Conservation (phyloP, 1,140 invertebrate genomes). For the Drosophila leontia region DNA sequence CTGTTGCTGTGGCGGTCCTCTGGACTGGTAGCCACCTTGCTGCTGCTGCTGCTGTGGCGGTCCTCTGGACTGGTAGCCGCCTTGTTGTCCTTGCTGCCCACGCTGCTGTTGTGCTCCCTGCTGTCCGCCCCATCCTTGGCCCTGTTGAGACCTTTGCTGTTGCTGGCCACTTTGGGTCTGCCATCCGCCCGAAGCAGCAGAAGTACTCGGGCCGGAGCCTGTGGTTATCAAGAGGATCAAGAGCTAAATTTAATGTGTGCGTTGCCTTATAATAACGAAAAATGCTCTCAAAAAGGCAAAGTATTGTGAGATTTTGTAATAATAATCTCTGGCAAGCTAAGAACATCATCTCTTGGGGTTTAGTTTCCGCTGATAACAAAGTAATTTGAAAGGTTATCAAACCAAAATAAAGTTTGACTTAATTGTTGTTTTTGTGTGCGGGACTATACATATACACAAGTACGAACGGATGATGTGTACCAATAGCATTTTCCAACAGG, state of each 20-base stretch:
- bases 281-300: background rate
- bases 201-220: constrained; percentile 7
- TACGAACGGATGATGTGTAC: background rate
- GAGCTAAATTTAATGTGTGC: background rate
- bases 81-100: background rate
- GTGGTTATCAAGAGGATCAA: background rate
- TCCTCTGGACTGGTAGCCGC: too few species aligned
- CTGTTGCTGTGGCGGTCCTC: background rate
- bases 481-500: background rate
- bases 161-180: constrained; percentile 14
- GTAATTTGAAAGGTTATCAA: background rate
- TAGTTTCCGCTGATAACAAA: background rate
- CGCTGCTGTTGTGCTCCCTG: constrained; percentile 23
- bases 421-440: background rate
- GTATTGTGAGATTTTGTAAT: background rate
- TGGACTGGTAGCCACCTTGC: background rate
- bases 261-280: background rate
- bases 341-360: background rate
- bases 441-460: background rate
- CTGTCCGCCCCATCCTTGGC: constrained; percentile 29
- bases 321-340: background rate
- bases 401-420: background rate
- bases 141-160: background rate
- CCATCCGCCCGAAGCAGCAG: constrained; percentile 4
- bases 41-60: background rate